A percentile compares a stretch with the other conserved stretches of the same genome.
Evolutionary conservation across 2,888 invertebrate genomes (phyloP).

Genomic region (Nudaria mundana): DNA sequence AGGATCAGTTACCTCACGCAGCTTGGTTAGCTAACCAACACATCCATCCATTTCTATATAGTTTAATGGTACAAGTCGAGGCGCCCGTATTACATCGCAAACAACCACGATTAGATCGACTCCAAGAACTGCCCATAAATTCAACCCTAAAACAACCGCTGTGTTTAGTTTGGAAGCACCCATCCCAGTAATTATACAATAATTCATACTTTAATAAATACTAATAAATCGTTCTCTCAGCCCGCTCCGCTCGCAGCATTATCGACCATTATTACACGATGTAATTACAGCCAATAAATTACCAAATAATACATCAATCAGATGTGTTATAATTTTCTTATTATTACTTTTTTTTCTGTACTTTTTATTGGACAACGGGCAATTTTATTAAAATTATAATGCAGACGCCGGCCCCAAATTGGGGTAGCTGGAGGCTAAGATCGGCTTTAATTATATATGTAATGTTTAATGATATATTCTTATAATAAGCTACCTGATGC

Average conservation of each 20-base stretch:
- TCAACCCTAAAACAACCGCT: constrained; percentile 72
- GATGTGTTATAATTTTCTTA: constrained; percentile 79
- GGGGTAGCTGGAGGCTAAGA: constrained; percentile 75
- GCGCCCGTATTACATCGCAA: constrained; percentile 49
- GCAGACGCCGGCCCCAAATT: constrained; percentile 66
- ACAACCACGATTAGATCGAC: constrained; percentile 64
- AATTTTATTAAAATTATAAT: constrained; percentile 81
- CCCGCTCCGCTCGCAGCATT: constrained; percentile 56
- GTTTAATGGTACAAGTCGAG: constrained; percentile 33
- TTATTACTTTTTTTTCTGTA: constrained; percentile 57
- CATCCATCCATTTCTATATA: constrained; percentile 24
- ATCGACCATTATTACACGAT: constrained; percentile 78
- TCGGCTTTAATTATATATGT: constrained; percentile 78
- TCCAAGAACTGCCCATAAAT: constrained; percentile 75
- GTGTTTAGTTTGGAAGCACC: constrained; percentile 77
- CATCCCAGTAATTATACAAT: constrained; percentile 79
- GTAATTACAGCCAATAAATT: constrained; percentile 80
- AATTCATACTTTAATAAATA: constrained; percentile 81
- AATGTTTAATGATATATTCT: constrained; percentile 80
- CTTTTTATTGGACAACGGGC: constrained; percentile 64
- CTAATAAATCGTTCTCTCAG: constrained; percentile 75
- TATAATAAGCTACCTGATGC: constrained; percentile 81
- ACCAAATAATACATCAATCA: constrained; percentile 81
- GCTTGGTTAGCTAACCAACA: not conserved
- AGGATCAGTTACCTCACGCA: constrained; percentile 19